Conservation (phyloP, 2,113 vertebrate genomes). For the Fulmarus glacialis region DNA sequence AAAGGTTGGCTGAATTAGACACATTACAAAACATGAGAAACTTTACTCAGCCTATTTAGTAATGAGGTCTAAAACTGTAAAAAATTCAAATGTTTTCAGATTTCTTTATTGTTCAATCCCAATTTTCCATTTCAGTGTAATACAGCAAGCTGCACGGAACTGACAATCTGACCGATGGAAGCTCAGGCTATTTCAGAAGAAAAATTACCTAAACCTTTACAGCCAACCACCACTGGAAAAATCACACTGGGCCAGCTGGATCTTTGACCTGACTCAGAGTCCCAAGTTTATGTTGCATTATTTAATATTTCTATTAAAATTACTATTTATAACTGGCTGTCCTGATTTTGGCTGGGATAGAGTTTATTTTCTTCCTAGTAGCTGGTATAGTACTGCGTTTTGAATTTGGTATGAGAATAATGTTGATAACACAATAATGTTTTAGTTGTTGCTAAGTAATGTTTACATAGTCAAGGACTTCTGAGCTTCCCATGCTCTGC, state of each 20-base stretch:
- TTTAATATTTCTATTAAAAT: not conserved
- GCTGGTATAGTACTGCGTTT: no score
- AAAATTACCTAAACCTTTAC: not conserved
- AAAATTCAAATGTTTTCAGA: not conserved
- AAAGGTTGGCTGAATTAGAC: not conserved
- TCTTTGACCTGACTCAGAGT: not conserved
- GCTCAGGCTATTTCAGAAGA: not conserved
- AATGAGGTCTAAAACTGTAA: not conserved
- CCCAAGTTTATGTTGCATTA: not conserved
- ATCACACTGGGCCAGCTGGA: rapidly evolving
- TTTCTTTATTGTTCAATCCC: not conserved
- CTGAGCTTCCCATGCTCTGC: no score
- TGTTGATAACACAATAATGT: no score
- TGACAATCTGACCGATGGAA: not conserved
- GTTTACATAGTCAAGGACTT: no score
- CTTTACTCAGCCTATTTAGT: not conserved
- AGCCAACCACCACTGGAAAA: not conserved
- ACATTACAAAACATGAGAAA: not conserved
- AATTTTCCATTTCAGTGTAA: not conserved
- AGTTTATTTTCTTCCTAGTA: no score
- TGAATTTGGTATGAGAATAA: no score
- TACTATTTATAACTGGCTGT: not conserved
- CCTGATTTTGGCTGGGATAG: no score
- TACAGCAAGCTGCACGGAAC: not conserved
- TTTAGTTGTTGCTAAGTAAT: no score